phyloP scores from a whole-genome alignment of 2,888 invertebrate species.

The Carpatolechia fugitivella region DNA sequence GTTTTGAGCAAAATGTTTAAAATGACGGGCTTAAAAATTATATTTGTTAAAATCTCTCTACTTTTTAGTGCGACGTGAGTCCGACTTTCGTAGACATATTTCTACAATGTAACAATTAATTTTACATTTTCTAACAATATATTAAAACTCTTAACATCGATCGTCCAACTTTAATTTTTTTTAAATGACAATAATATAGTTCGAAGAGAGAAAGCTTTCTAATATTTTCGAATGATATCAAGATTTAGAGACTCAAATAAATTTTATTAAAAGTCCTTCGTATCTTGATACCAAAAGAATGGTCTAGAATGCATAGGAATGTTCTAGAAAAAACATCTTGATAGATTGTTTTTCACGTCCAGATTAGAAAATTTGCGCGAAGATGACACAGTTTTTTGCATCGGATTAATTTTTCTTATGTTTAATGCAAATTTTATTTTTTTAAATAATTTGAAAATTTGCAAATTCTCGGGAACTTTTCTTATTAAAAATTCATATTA shows the following conservation, averaged over 20 bases:
- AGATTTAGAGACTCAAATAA: neutral
- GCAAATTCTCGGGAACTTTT: too few relatives aligned
- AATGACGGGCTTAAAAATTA: neutral
- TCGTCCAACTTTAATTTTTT: slow-evolving; percentile 43
- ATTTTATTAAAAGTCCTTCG: neutral
- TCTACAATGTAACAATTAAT: slow-evolving; percentile 61
- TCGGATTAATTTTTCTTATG: neutral
- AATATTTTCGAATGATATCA: slow-evolving; percentile 20
- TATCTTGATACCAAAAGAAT: neutral
- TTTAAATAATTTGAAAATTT: too few relatives aligned
- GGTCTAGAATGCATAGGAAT: slow-evolving; percentile 3
- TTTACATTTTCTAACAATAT: slow-evolving; percentile 51
- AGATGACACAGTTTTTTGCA: neutral
- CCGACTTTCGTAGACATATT: slow-evolving; percentile 55
- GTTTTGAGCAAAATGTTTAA: neutral
- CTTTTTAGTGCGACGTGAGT: slow-evolving; percentile 70
- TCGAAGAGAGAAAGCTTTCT: slow-evolving; percentile 28
- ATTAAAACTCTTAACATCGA: slow-evolving; percentile 55
- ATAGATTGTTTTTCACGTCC: neutral
- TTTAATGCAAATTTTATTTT: too few relatives aligned
- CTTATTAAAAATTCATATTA: too few relatives aligned
- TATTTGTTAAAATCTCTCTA: slow-evolving; percentile 38
- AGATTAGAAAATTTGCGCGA: neutral
- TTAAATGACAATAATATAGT: slow-evolving; percentile 55
- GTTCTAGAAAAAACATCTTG: neutral